A percentile compares a stretch with the other conserved stretches of the same genome.
These are phyloP conservation scores for Hyles vespertilio DNA, from an alignment of 1,140 invertebrate species.

Conservation along the genomic window DNA sequence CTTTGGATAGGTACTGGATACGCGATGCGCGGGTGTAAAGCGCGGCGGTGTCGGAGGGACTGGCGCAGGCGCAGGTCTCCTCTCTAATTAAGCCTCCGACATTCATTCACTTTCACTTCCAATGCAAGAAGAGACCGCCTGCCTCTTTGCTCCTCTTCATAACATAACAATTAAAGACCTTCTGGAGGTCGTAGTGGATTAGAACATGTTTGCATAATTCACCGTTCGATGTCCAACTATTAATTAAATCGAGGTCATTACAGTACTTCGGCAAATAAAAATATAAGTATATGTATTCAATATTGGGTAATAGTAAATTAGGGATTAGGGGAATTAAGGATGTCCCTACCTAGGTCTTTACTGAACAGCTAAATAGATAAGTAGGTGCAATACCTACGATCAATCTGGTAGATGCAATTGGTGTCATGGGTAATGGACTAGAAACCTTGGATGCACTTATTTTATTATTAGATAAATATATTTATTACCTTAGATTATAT, in stretches of 20 bases:
- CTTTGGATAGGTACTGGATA: slow-evolving; percentile 18
- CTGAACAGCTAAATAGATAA: too few species aligned
- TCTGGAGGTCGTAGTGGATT: slow-evolving; percentile 64
- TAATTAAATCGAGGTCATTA: neutral
- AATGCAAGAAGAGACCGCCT: slow-evolving; percentile 56
- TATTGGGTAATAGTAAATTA: too few species aligned
- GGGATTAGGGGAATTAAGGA: too few species aligned
- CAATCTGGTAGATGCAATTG: too few species aligned
- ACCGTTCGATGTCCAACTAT: neutral
- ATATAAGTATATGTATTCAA: too few species aligned
- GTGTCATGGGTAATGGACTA: too few species aligned
- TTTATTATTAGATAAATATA: too few species aligned
- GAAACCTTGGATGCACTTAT: too few species aligned
- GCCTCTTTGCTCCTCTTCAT: slow-evolving; percentile 45
- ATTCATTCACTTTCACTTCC: slow-evolving; percentile 75
- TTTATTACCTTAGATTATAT: too few species aligned
- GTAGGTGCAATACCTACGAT: too few species aligned
- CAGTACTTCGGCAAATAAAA: neutral
- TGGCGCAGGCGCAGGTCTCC: slow-evolving; percentile 59
- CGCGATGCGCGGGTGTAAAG: slow-evolving; percentile 43
- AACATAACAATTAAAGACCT: slow-evolving; percentile 50
- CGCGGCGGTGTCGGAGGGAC: slow-evolving; percentile 61
- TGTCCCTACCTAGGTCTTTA: too few species aligned
- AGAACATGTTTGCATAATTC: slow-evolving; percentile 5
- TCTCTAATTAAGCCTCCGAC: slow-evolving; percentile 73